Conservation (phyloP, 1,140 invertebrate species). For the Goniozus legneri region DNA sequence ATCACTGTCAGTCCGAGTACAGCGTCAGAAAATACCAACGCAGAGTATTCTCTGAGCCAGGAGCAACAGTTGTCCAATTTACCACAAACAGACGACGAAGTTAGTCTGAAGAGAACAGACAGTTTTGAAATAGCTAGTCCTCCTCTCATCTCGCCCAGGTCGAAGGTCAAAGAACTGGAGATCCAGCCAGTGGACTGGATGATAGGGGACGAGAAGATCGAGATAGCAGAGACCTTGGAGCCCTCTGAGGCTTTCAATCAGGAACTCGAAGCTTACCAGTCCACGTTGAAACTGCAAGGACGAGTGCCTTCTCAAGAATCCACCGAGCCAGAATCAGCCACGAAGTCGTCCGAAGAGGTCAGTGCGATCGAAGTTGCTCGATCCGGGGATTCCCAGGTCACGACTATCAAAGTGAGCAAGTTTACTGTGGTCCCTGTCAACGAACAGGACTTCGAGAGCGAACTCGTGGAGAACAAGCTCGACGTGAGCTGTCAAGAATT, state of each 20-base stretch:
- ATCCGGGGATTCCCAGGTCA: not conserved
- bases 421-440: slow-evolving; percentile 36
- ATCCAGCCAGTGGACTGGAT: slow-evolving; percentile 49
- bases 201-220: slow-evolving; percentile 52
- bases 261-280: slow-evolving; percentile 47
- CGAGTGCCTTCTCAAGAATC: slow-evolving; percentile 17
- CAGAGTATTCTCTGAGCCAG: slow-evolving; percentile 34
- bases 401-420: slow-evolving; percentile 22
- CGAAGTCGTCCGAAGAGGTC: slow-evolving; percentile 28
- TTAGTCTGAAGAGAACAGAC: slow-evolving; percentile 20
- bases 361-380: slow-evolving; percentile 27
- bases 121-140: slow-evolving; percentile 48
- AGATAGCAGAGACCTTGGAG: slow-evolving; percentile 42
- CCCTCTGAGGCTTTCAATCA: slow-evolving; percentile 47
- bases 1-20: slow-evolving; percentile 35
- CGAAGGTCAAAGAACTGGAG: slow-evolving; percentile 39
- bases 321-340: slow-evolving; percentile 23
- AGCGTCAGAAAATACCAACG: slow-evolving; percentile 36
- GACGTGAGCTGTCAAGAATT: slow-evolving; percentile 49
- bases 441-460: slow-evolving; percentile 43
- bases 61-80: slow-evolving; percentile 15
- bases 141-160: slow-evolving; percentile 37
- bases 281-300: slow-evolving; percentile 20
- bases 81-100: not conserved
- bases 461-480: slow-evolving; percentile 45